Percentiles rank a stretch among this genome's conserved stretches.
Evolutionary conservation across 2,888 invertebrate genomes (phyloP).

Genomic region (Netelia inedita): DNA sequence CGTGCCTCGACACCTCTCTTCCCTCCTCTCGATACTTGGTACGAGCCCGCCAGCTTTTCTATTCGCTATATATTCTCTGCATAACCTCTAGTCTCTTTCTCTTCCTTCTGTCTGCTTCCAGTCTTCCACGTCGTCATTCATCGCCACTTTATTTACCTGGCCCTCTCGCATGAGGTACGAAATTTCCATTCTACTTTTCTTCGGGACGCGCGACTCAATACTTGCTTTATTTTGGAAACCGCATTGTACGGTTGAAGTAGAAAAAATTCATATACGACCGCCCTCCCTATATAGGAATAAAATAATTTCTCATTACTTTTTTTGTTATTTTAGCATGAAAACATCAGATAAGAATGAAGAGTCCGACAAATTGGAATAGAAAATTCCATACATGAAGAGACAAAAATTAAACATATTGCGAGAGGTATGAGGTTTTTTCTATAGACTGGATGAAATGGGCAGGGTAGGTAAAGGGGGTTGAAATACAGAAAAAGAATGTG

Average conservation of each 20-base stretch:
- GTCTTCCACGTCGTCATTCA: neutral
- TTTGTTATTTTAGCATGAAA: too few species aligned
- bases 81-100: neutral
- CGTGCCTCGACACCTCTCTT: slow-evolving; percentile 25
- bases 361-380: too few species aligned
- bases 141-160: neutral
- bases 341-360: too few species aligned
- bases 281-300: too few species aligned
- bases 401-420: too few species aligned
- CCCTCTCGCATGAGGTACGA: neutral
- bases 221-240: neutral
- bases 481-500: neutral
- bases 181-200: neutral
- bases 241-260: neutral
- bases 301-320: too few species aligned
- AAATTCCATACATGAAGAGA: too few species aligned
- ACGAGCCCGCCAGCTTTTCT: slow-evolving; percentile 27
- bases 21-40: slow-evolving; percentile 5
- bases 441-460: neutral
- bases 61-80: neutral
- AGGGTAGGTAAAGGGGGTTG: neutral
- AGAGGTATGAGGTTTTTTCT: too few species aligned
- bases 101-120: neutral
- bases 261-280: neutral
- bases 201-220: neutral